Base-by-base conservation (phyloP, 2,888 invertebrate species). In the Leptothorax acervorum region DNA sequence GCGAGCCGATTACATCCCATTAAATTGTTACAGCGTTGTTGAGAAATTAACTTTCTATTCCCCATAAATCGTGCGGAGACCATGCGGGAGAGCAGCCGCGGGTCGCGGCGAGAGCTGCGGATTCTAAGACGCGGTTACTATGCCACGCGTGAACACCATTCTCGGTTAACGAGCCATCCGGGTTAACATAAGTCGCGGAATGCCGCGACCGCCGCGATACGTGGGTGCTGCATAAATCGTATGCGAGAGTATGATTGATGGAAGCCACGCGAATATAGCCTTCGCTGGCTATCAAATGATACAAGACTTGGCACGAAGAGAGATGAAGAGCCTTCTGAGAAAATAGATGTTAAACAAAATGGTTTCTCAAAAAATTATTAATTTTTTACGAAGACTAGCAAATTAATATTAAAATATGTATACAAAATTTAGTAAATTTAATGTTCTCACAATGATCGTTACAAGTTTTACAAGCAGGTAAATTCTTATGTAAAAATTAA, bases 11-110 rank as follows among this genome's bases (percentile, higher is more conserved):
- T 89, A 88, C 88, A 88, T 89, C 85, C 87, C 88, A 90, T 90
- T 91, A 88, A 91, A 91, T 92, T 92, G 90, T 91, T 91, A 91
- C 86, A 86, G 75, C 70, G 86, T 89, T 85, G 87, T 90, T 89
- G 92, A 90, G 91, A 92, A 91, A 93, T 90, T 87, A 90, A 92
- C 92, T 93, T 93, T 93, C 92, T 89, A 92, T 91, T 91, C 85
- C 87, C 86, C 81, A 78, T 68, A 82, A 85, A 63, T 42, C 53
- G 51, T 57, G n/a, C 42, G 15, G 18, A 12, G 63, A 57, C 2
- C n/a, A 42, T 73, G 75, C 53, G 51, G 23, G 65, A 78, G 68
- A 55, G 73, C 53, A 48, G 55, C 68, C 85, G 65, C 82, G 51
- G 39, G 65, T 55, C 60, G 11, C 73, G n/a, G n/a, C 23, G 65